Evolutionary conservation across 2,888 invertebrate species (phyloP), one percentile per base, ranked within the genome.

Genomic region (Alcis repandata): DNA sequence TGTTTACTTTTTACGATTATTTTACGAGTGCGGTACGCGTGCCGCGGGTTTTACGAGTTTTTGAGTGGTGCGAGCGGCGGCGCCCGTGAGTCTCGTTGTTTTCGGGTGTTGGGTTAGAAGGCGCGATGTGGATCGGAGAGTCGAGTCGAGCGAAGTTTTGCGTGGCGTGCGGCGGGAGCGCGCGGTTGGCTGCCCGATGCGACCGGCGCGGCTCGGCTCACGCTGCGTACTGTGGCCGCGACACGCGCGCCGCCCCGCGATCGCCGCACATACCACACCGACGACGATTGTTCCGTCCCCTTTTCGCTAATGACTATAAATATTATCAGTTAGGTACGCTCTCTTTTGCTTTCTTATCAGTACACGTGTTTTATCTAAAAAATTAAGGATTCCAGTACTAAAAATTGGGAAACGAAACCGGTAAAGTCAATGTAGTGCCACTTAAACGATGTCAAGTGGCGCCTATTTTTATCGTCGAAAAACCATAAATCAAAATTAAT

Each of bases 121-220:
- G 11, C 49, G 67, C 68, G 67, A 66, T 70, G 77, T 77, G 78
- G 80, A 79, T 79, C 77, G 79, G 82, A 84, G 87, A 17, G 33
- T 36, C 90, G 92, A 57, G 65, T 60, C 65, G 65, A 88, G 90
- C 88, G 92, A 91, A 91, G 92, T 91, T 91, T 91, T 84, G 77
- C 73, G 79, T 84, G 87, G 86, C 86, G 87, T 83, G 86, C 79
- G 90, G 80, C 80, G 83, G 81, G 87, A 84, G 87, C 85, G 82
- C 85, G 86, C 88, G 86, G 84, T 79, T 83, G 74, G 80, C 73
- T 78, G 85, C 84, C 84, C 85, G 82, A 79, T 82, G 85, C 92
- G 91, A 89, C 91, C 94, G 93, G 91, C 94, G 94, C 91, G 89
- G 94, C 94, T 94, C 95, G 94, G 94, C 94, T 94, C 95, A 94